Conservation (phyloP, 35 echinoderm and acorn worm genomes). For the Ptychodera flava region DNA sequence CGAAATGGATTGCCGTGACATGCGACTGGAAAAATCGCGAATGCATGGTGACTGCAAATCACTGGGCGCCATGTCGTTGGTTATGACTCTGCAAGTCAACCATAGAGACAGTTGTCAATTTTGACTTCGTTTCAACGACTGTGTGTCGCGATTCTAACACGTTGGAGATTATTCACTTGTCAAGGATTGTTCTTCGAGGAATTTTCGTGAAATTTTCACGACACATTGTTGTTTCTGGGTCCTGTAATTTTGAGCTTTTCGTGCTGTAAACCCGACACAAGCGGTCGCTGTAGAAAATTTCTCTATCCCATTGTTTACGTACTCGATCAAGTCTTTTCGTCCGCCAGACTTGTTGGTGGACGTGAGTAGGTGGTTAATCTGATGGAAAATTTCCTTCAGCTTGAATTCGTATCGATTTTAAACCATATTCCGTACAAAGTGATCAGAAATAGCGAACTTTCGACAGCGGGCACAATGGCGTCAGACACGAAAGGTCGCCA, state of each 20-base stretch:
- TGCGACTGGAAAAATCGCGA: neutral
- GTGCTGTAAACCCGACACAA: no score
- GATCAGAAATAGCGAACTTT: neutral
- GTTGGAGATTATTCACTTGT: no score
- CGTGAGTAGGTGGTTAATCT: no score
- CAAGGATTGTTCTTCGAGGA: no score
- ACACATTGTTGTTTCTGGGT: neutral
- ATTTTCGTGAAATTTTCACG: neutral
- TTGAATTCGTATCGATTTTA: neutral
- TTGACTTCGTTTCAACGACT: no score
- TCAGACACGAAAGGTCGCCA: neutral
- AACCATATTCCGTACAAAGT: neutral
- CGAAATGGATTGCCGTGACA: neutral
- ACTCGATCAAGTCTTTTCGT: neutral
- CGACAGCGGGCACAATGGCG: neutral
- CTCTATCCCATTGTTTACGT: neutral
- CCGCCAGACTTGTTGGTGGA: no score
- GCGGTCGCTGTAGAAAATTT: neutral
- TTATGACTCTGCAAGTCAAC: no score
- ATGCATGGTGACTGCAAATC: neutral
- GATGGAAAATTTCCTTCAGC: neutral
- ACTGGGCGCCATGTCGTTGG: neutral
- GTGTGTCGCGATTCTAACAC: no score
- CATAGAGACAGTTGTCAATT: no score
- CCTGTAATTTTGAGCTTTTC: no score